Evolutionary conservation across 23 tunicate genomes (phyloP).

Genomic region (Styela plicata): DNA sequence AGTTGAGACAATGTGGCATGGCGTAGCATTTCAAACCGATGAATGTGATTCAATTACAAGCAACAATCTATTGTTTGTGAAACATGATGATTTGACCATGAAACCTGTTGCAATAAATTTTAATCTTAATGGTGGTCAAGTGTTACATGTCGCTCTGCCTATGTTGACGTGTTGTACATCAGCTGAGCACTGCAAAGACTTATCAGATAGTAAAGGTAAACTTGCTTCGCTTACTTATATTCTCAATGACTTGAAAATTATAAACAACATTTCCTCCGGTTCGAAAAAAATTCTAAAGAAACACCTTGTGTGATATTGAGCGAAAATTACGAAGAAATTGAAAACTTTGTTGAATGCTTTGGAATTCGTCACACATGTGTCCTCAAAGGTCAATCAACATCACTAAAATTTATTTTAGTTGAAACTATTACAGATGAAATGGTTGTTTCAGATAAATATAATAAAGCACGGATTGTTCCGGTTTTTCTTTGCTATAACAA

Average conservation of each 20-base stretch:
- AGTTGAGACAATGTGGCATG: not conserved
- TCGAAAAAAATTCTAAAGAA: not conserved
- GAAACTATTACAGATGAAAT: not conserved
- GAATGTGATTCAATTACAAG: not conserved
- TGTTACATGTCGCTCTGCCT: not conserved
- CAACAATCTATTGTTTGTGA: not conserved
- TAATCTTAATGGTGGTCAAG: not conserved
- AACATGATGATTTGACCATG: not conserved
- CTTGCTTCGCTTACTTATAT: not conserved
- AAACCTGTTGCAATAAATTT: not conserved
- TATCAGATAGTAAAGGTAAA: not conserved
- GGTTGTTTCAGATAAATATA: not conserved
- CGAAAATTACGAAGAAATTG: not conserved
- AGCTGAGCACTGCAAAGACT: not conserved
- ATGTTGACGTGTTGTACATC: not conserved
- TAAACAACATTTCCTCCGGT: not conserved
- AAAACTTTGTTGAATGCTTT: not conserved
- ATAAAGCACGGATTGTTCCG: not conserved
- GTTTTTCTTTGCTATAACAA: not conserved
- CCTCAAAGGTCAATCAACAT: not conserved
- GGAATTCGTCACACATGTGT: not conserved
- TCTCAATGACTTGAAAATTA: not conserved
- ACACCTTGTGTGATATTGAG: not conserved
- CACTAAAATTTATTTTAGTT: slow-evolving; percentile 4
- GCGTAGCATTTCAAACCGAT: not conserved